phyloP scores from a whole-genome alignment of 2,113 vertebrate genomes.

The Tachysurus vachellii region DNA sequence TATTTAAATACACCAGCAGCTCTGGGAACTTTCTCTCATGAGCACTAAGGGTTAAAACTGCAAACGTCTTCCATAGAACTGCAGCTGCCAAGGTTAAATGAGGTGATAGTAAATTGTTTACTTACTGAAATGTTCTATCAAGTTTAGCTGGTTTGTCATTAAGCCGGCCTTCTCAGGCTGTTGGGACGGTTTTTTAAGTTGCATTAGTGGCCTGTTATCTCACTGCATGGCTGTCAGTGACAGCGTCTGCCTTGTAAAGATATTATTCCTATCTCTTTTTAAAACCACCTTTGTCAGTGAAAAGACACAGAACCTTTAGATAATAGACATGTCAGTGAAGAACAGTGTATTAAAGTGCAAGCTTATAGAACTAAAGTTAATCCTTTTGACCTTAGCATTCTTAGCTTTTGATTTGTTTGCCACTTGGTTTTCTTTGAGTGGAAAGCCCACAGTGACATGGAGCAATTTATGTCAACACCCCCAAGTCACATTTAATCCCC shows the following conservation, averaged over 20 bases:
- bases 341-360: conserved; percentile 38
- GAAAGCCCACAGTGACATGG: conserved; percentile 60
- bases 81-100: conserved; percentile 59
- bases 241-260: conserved; percentile 38
- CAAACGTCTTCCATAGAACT: conserved; percentile 53
- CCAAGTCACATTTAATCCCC: conserved; percentile 68
- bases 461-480: conserved; percentile 47
- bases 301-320: conserved; percentile 33
- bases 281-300: background rate
- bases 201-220: conserved; percentile 37
- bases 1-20: conserved; percentile 28
- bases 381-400: conserved; percentile 67
- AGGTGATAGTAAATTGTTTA: conserved; percentile 59
- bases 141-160: conserved; percentile 61
- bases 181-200: conserved; percentile 42
- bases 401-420: conserved; percentile 73
- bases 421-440: conserved; percentile 58
- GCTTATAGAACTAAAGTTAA: conserved; percentile 65
- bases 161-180: conserved; percentile 33
- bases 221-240: conserved; percentile 18
- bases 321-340: conserved; percentile 46
- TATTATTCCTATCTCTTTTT: conserved; percentile 39
- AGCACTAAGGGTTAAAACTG: conserved; percentile 49
- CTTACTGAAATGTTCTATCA: conserved; percentile 54
- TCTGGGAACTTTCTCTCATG: conserved; percentile 20